Evolutionary conservation across 2,797 vertebrate species (phyloP), one percentile per base, ranked within the genome.

Genomic region (Sparus aurata): DNA sequence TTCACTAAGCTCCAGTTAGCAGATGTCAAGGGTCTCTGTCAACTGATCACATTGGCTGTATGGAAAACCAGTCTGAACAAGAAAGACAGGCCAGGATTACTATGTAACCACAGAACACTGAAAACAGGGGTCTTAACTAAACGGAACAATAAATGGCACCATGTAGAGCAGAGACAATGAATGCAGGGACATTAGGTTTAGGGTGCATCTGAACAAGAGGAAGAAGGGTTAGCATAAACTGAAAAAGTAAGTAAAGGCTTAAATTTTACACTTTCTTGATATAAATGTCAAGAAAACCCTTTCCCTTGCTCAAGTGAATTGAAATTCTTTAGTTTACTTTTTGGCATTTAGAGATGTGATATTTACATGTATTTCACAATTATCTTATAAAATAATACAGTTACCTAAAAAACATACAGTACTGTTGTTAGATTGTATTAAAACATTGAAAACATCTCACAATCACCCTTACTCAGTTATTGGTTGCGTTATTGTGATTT

Each of bases 61-160:
- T 58, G 70, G 49, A 87, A 66, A 89, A 91, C 91, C 82, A 89
- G 93, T 89, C 90, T 80, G 87, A 88, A 88, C 94, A 94, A 82
- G 92, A 91, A 85, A 55, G 50, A 18, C 25, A 84, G 71, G 46
- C 69, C 83, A 77, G 80, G 85, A 85, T 93, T 86, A 91, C 69
- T 87, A 80, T 85, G 84, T 81, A 83, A 88, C 85, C 78, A 86
- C 77, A 87, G 64, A 75, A 16, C 52, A 13, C 47, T 69, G 53
- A 83, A 65, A 79, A 77, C 70, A 66, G 73, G 64, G 78, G 60
- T 80, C 80, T 81, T 27, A 80, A 73, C 66, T 62, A 74, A 16
- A 60, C n/a, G 60, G 58, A 85, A 87, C 69, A 86, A 74, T 78
- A 82, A 84, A 72, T 54, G 73, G 79, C 72, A 72, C 69, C 68